phyloP scores from a whole-genome alignment of 2,797 vertebrate genomes.

The Microctenopoma stevenorrisi region DNA sequence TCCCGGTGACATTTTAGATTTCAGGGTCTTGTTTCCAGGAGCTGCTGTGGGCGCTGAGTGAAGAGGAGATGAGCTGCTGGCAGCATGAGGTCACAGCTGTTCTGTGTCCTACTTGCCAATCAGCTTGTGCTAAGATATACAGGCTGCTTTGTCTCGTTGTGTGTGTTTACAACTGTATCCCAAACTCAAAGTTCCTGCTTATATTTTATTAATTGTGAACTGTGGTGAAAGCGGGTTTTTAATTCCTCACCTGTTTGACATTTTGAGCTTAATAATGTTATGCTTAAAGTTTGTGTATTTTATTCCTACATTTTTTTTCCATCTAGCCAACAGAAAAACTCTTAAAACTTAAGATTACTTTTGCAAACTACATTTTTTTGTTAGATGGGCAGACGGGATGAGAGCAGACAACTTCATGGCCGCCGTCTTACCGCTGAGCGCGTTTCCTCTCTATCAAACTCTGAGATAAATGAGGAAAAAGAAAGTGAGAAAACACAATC shows the following conservation, averaged over 20 bases:
- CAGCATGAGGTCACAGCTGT: conserved; percentile 41
- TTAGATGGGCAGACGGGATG: no score
- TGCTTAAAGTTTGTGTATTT: not conserved
- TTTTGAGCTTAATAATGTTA: not conserved
- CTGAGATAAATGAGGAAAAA: conserved; percentile 21
- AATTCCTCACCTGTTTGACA: not conserved
- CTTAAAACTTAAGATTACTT: no score
- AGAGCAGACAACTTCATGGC: conserved; percentile 21
- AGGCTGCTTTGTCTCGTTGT: not conserved
- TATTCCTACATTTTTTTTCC: not conserved
- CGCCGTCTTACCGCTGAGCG: conserved; percentile 5
- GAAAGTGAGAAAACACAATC: conserved; percentile 30
- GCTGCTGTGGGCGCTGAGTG: conserved; percentile 62
- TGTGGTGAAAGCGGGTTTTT: conserved; percentile 7
- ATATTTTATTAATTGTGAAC: not conserved
- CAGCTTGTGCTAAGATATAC: conserved; percentile 1
- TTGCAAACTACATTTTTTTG: no score
- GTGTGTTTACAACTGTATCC: not conserved
- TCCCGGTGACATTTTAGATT: conserved; percentile 62
- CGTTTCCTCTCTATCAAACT: conserved; percentile 31
- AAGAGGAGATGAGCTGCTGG: conserved; percentile 67
- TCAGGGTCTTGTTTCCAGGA: conserved; percentile 63
- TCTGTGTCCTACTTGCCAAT: conserved; percentile 28
- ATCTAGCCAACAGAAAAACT: no score
- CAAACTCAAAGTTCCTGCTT: not conserved